phyloP scores from a whole-genome alignment of 1,140 invertebrate species.

The Limonius californicus region DNA sequence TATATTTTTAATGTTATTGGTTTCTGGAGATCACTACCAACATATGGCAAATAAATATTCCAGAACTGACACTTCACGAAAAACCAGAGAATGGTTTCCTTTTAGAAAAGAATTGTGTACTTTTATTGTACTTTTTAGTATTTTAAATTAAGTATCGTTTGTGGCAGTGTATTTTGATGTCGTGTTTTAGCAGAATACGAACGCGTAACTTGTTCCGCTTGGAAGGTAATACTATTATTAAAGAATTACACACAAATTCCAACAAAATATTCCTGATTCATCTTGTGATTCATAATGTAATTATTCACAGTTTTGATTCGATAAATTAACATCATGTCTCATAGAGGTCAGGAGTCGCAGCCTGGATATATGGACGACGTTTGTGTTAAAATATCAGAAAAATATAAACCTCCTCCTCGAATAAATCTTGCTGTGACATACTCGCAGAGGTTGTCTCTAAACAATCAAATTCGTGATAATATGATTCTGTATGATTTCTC shows the following conservation, averaged over 20 bases:
- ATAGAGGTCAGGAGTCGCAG: slow-evolving; percentile 22
- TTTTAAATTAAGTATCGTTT: no score
- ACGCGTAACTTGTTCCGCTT: not conserved
- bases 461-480: slow-evolving; percentile 53
- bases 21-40: no score
- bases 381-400: slow-evolving; percentile 82
- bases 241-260: no score
- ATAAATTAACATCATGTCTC: slow-evolving; percentile 20
- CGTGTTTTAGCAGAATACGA: no score
- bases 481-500: slow-evolving; percentile 63
- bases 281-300: not conserved
- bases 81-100: no score
- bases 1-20: no score
- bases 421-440: slow-evolving; percentile 66
- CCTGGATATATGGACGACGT: slow-evolving; percentile 69
- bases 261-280: slow-evolving; percentile 3
- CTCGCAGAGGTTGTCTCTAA: slow-evolving; percentile 54
- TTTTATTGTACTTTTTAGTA: no score
- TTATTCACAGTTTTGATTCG: slow-evolving; percentile 3
- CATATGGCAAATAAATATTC: no score
- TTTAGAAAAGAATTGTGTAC: no score
- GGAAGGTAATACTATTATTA: not conserved
- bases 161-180: no score
- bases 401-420: slow-evolving; percentile 72
- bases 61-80: no score